Base-by-base conservation (phyloP, 1,140 invertebrate genomes). In the Octopus bimaculoides region DNA sequence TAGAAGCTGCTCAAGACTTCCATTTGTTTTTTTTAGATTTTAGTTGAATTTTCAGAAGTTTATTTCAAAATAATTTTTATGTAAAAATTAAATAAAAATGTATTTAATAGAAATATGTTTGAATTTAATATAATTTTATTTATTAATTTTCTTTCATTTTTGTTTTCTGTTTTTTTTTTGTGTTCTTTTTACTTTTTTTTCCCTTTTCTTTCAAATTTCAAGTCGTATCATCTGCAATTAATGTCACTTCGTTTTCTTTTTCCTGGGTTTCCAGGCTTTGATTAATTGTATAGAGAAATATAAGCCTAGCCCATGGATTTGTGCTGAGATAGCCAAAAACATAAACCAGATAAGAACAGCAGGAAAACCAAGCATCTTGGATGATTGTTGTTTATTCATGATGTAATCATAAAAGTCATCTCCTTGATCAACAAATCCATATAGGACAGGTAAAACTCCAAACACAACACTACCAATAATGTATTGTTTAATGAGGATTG, bases 271-370 rank as follows among this genome's bases (percentile, higher is more conserved):
- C 97, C 97, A 98, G 52, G 95, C 95, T 80, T 92, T 92, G 69
- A 97, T 91, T 69, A 98, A 92, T 88, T 96, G 96, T 90, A 93
- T 94, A 1, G 95, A 94, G 91, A 98, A 98, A 88, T 95, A 95
- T 12, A 98, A 89, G 75, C 96, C 95, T 89, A 98, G 97, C 54
- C 92, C 92, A 89, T 99, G 97, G 74, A 99, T 93, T 92, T 99
- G 97, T 53, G 95, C 92, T 20, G 95, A 96, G 4, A 96, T 88
- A 26, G 96, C 89, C 77, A 98, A 93, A 90, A 98, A 99, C 75
- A 93, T 94, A 89, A 97, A 98, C 97, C 97, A 98, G 79, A 98
- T 91, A 26, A 98, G 90, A 54, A 95, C 96, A 88, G 98, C 96
- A 0, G 97, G 97, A 86, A 96, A 94, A 54, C 94, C 95, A 82